phyloP scores from a whole-genome alignment of 2,888 invertebrate genomes.

The Nemapogon koenigi region DNA sequence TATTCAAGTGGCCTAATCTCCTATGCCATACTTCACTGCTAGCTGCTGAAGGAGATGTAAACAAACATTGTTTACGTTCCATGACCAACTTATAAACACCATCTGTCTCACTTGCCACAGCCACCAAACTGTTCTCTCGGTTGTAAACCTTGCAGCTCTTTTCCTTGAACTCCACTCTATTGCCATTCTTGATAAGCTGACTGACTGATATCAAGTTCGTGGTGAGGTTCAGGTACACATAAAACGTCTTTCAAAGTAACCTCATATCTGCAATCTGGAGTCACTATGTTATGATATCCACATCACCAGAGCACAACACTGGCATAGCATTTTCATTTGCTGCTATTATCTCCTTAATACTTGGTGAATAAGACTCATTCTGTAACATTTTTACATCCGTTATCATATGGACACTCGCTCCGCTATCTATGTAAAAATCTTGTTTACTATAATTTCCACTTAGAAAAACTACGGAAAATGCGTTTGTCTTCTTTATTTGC shows the following conservation, averaged over 20 bases:
- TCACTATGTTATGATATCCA: too few species aligned
- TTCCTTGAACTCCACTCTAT: conserved; percentile 6
- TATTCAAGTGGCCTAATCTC: conserved; percentile 16
- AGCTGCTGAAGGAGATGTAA: conserved; percentile 2
- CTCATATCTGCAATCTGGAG: background rate
- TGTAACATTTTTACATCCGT: background rate
- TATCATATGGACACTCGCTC: conserved; percentile 8
- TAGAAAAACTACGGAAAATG: conserved; percentile 1
- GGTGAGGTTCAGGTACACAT: too few species aligned
- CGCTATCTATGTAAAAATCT: conserved; percentile 1
- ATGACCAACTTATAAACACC: conserved; percentile 12
- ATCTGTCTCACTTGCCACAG: conserved; percentile 7
- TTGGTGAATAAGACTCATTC: background rate
- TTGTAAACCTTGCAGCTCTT: conserved; percentile 7
- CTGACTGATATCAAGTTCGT: conserved; percentile 4
- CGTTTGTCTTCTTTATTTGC: conserved; percentile 10
- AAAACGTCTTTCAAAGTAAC: background rate
- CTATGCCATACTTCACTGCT: conserved; percentile 13
- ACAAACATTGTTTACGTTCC: background rate
- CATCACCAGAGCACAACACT: background rate
- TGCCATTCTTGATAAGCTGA: conserved; percentile 6
- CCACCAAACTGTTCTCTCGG: conserved; percentile 6
- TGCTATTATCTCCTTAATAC: conserved; percentile 1
- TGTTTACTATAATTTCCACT: background rate
- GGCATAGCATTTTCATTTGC: conserved; percentile 2